Base-by-base conservation (phyloP, 2,888 invertebrate genomes). In the Plemyria rubiginata region DNA sequence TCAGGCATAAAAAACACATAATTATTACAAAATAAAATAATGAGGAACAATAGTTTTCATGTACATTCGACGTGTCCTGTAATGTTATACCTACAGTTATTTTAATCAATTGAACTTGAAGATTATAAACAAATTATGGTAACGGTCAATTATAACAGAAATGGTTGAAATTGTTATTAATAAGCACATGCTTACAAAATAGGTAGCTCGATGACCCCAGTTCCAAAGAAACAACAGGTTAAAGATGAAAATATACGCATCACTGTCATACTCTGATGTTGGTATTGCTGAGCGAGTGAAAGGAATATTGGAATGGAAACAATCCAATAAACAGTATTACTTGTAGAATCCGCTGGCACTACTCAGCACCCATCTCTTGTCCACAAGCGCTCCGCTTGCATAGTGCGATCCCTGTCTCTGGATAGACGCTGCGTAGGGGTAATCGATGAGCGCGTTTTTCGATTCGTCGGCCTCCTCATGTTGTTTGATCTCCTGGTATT, bases 401-500 rank as follows among this genome's bases (percentile, higher is more conserved):
- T 85, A 87, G 64, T 92, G 91, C 8, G 87, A 76, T 32, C 86
- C 86, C 67, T 84, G 87, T 64, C 77, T 85, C 65, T 87, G 89
- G 52, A 92, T 77, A 0, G 91, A 90, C 4, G 82, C 90, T 0
- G 86, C 77, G 71, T 80, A 92, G 0, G 90, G 85, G 71, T 86
- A 89, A 62, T 78, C 78, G 28, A 68, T 59, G 22, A 78, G 71
- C 22, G 76, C 63, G 53, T 61, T 74, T 16, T 60, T 66, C 45
- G 65, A 62, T 46, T 74, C 70, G 5, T 67, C 56, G 13, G 57
- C 67, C 58, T 74, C 72, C 36, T 74, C 69, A 0, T 22, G 36
- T 8, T 58, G 60, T 36, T 41, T 77, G 73, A 64, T 67, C 15
- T 53, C 59, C 66, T 73, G 75, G 68, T 75, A 66, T 13, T 64